A percentile compares a stretch with the other conserved stretches of the same genome.
phyloP scores from a whole-genome alignment of 2,888 invertebrate genomes.

The Prosapia bicincta region DNA sequence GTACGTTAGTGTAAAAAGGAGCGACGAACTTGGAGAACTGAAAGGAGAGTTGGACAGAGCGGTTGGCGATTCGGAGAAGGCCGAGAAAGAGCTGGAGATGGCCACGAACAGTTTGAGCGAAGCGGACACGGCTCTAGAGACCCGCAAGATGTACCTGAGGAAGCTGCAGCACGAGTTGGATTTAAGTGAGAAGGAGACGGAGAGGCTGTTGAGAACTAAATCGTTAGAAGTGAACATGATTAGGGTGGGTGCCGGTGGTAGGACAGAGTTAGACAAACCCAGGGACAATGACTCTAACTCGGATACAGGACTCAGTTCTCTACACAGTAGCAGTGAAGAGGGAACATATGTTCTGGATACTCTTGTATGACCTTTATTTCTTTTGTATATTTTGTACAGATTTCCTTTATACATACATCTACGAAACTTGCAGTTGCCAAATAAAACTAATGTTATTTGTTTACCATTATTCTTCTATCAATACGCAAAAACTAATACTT shows the following conservation, averaged over 20 bases:
- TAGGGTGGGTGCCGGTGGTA: not conserved
- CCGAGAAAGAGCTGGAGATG: conserved; percentile 39
- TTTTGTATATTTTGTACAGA: not conserved
- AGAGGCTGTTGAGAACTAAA: conserved; percentile 22
- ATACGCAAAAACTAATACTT: too few species aligned
- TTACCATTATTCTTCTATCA: too few species aligned
- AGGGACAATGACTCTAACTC: conserved; percentile 49
- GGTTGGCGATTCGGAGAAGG: conserved; percentile 40
- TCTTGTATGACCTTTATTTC: conserved; percentile 41
- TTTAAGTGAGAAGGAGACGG: conserved; percentile 39
- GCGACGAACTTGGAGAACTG: conserved; percentile 32
- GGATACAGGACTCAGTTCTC: conserved; percentile 51
- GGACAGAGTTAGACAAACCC: not conserved
- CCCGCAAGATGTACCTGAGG: conserved; percentile 39
- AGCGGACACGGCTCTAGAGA: conserved; percentile 41
- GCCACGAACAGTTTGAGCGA: conserved; percentile 42
- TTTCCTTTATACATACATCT: not conserved
- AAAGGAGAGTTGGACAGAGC: conserved; percentile 39
- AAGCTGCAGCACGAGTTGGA: conserved; percentile 41
- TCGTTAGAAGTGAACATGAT: not conserved
- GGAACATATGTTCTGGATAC: conserved; percentile 45
- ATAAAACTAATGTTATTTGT: not conserved
- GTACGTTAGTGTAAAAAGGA: conserved; percentile 47
- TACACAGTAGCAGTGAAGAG: conserved; percentile 49
- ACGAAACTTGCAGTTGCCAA: not conserved